Percentiles rank a stretch among this genome's conserved stretches.
phyloP scores from a whole-genome alignment of 2,113 vertebrate species.

The Chlamydotis undulata region DNA sequence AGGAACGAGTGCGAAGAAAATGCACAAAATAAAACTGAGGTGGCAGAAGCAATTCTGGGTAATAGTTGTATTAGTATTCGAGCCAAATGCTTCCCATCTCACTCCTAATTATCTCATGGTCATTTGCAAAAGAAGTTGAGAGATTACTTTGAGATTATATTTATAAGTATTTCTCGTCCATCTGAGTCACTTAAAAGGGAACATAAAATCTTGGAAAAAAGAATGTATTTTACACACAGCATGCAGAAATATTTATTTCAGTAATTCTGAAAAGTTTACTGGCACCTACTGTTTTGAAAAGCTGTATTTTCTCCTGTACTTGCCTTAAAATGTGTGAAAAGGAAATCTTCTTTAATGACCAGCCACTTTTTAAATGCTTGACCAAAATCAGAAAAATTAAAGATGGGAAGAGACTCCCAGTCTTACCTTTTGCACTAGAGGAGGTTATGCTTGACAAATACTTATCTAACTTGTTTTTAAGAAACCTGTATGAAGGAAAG shows the following conservation, averaged over 20 bases:
- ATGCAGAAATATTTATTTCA: neutral
- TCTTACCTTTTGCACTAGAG: neutral
- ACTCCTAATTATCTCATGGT: neutral
- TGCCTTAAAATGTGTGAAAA: neutral
- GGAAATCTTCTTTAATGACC: neutral
- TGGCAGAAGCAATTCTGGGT: neutral
- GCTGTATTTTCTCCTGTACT: neutral
- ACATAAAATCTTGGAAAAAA: neutral
- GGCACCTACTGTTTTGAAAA: neutral
- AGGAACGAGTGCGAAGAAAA: neutral
- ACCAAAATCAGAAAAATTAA: neutral
- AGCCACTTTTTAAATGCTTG: neutral
- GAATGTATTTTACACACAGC: neutral
- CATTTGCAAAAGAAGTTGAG: neutral
- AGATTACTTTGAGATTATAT: neutral
- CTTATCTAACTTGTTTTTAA: neutral
- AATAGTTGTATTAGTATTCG: neutral
- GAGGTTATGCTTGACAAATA: neutral
- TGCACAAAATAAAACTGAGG: neutral
- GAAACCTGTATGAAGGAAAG: neutral
- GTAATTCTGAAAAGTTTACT: neutral
- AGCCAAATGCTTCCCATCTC: neutral
- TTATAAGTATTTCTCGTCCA: neutral
- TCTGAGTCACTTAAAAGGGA: neutral
- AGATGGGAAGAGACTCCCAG: neutral